Percentiles rank a stretch among this genome's conserved stretches.
Evolutionary conservation across 2,113 vertebrate species (phyloP).

Genomic region (Xenopus laevis): DNA sequence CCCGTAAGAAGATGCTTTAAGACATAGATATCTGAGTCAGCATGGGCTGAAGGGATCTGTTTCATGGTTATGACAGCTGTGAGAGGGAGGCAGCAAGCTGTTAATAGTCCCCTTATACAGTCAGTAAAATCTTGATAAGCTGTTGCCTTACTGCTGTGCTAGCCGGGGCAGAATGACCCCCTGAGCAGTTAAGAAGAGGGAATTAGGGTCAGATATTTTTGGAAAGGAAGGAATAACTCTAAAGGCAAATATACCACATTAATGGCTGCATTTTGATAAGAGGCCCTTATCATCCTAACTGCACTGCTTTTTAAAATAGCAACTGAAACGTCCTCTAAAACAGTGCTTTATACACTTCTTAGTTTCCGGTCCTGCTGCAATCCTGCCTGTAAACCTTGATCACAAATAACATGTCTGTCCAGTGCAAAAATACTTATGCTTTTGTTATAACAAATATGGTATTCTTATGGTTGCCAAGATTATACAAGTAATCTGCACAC

Average conservation of each 20-base stretch:
- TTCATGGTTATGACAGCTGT: conserved; percentile 38
- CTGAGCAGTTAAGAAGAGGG: conserved; percentile 24
- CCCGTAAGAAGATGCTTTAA: conserved; percentile 32
- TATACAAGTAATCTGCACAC: too few species aligned
- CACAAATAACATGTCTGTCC: too few species aligned
- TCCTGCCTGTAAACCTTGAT: too few species aligned
- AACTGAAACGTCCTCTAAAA: too few species aligned
- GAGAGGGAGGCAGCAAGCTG: conserved; percentile 20
- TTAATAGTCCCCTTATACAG: conserved; percentile 20
- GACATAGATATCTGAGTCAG: conserved; percentile 42
- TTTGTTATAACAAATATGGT: too few species aligned
- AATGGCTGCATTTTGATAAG: too few species aligned
- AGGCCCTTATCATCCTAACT: too few species aligned
- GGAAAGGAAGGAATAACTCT: conserved; percentile 16
- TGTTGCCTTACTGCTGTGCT: conserved; percentile 19
- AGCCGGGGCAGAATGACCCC: conserved; percentile 33
- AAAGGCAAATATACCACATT: background rate
- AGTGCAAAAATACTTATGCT: too few species aligned
- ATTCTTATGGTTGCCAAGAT: too few species aligned
- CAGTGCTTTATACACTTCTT: too few species aligned
- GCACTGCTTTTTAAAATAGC: too few species aligned
- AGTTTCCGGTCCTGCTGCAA: too few species aligned
- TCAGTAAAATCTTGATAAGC: conserved; percentile 31
- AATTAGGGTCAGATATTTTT: conserved; percentile 38
- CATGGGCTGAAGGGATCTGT: conserved; percentile 40